Evolutionary conservation across 1,140 invertebrate genomes (phyloP), one percentile per base, ranked within the genome.

Genomic region (Drosophila insularis): DNA sequence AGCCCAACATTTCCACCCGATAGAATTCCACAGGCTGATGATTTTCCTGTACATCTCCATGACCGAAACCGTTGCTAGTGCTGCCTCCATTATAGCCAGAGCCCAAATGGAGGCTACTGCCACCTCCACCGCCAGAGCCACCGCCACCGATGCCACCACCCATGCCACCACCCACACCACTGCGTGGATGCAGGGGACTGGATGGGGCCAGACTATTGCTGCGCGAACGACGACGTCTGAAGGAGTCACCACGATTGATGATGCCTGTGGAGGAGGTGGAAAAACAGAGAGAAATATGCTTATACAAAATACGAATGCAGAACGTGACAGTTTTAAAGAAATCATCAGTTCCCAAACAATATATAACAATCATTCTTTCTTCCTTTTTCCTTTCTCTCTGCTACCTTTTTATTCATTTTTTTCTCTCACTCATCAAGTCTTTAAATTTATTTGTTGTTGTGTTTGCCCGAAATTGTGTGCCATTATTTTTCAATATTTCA

Each of bases 241-340:
- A 97, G 2, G 97, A 98, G 91, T 98, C 97, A 1, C 97, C 97
- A 72, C 96, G 93, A 92, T 98, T 98, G 37, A 98, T 94, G 68
- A 98, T 95, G 58, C 97, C 97, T 97, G 94, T 27, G 37, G n/a
- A 13, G 53, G 19, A 59, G 13, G 27, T 5, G 27, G 13, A 53
- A 8, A 39, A 53, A 35, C 35, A 53, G 54, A 31, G 6, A 55
- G 17, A 1, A 14, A 19, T 40, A 31, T 43, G 40, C 14, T 14
- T 43, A 14, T 43, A 10, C 10, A 54, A 27, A 46, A 58, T 5
- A 17, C 21, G 14, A 17, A 54, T 69, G 43, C 43, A 50, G 43
- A 56, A 50, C 31, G 35, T 19, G 40, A 19, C 35, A 69, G 62
- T 62, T 69, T 39, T 50, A 50, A 17, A 14, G 37, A 32, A 55